Base-by-base conservation (phyloP, 2,113 vertebrate species). In the Caranx ignobilis region DNA sequence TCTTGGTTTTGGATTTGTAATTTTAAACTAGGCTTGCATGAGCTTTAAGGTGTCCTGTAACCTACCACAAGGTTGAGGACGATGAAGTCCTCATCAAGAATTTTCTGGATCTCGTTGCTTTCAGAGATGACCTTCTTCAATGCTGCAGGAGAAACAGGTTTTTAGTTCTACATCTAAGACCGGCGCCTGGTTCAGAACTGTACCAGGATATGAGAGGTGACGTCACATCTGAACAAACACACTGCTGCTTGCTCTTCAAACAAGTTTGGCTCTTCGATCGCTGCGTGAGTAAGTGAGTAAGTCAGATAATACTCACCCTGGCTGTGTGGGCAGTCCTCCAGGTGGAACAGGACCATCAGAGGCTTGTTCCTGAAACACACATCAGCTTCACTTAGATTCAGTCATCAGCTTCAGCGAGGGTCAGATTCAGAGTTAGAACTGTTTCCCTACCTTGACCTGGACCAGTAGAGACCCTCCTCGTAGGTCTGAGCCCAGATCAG, bases 401-500 rank as follows among this genome's bases (percentile, higher is more conserved):
- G 39, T 50, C 18, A 18, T 63, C 6, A 31, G 13, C 45, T n/a
- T 64, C 19, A n/a, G 31, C 21, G 0, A 54, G 39, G 6, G 3
- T n/a, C 21, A 19, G 1, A 9, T 12, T 83, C 8, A 55, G 19
- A 19, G 0, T 41, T 26, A 12, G 3, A 59, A 54, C n/a, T 6
- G 5, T n/a, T 71, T 61, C 77, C 77, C 77, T 93, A 99, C 98
- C 83, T 89, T 85, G 81, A 93, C 48, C 95, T 97, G 76, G 97
- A 56, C 93, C 96, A 97, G 90, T 94, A 97, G 2, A 99, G 93
- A 7, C 93, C 97, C 89, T 99, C 97, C 87, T 99, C 97, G 0
- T 99, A 99, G 0, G 98, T 99, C 94, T 99, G 98, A 0, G 96
- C 96, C 98, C 98, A 99, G 83, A 96, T 94, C 74, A 98, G 94